These are phyloP conservation scores for Coelopa pilipes DNA, from an alignment of 2,888 invertebrate species.

Conservation along the genomic window DNA sequence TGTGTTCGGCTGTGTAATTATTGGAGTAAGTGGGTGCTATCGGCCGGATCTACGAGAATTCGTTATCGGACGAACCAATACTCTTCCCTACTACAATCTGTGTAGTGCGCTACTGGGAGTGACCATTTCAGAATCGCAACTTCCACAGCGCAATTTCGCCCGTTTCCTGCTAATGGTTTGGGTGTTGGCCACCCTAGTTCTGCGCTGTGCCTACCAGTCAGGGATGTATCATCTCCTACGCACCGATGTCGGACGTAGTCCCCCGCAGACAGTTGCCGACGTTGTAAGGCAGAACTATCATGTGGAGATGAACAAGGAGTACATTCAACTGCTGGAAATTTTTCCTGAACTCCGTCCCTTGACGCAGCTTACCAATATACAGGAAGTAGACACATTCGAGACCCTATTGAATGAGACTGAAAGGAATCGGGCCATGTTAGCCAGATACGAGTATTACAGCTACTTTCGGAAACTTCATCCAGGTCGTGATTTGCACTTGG, in stretches of 20 bases:
- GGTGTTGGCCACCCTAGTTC: constrained; percentile 51
- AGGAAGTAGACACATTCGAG: not conserved
- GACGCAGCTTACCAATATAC: not conserved
- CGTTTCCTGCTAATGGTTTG: constrained; percentile 55
- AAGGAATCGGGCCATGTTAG: not conserved
- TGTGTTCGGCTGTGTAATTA: constrained; percentile 43
- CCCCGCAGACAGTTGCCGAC: constrained; percentile 53
- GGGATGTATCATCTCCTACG: constrained; percentile 55
- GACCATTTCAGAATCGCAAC: constrained; percentile 33
- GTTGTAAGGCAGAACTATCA: constrained; percentile 50
- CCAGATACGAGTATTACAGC: not conserved
- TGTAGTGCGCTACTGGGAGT: constrained; percentile 49
- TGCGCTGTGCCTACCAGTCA: constrained; percentile 60
- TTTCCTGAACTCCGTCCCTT: constrained; percentile 48
- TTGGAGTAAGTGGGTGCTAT: constrained; percentile 27
- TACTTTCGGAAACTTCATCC: constrained; percentile 15
- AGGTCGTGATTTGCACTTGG: not conserved
- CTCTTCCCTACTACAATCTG: constrained; percentile 49
- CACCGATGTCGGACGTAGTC: constrained; percentile 53
- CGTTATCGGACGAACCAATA: constrained; percentile 23
- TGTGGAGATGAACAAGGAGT: constrained; percentile 48
- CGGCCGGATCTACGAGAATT: not conserved
- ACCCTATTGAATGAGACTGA: not conserved
- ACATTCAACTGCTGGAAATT: constrained; percentile 47
- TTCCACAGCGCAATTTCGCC: constrained; percentile 50